Evolutionary conservation across 1,140 invertebrate species (phyloP).

Genomic region (Asbolus verrucosus): DNA sequence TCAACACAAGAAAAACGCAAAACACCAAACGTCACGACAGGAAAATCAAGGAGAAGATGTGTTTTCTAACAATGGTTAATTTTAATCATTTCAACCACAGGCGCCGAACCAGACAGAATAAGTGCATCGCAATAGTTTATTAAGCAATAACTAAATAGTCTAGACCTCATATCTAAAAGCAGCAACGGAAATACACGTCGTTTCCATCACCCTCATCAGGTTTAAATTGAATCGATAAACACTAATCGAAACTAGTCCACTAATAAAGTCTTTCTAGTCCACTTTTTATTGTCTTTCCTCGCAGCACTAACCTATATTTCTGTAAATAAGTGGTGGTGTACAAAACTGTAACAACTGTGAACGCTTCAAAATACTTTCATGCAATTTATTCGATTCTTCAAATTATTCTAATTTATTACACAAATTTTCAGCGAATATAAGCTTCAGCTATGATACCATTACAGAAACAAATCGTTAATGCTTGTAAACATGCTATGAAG

Average conservation of each 20-base stretch:
- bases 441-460: constrained; percentile 9
- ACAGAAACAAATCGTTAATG: constrained; percentile 15
- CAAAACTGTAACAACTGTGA: neutral
- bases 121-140: constrained; percentile 14
- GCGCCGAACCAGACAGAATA: constrained; percentile 36
- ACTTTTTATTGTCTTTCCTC: constrained; percentile 25
- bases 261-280: constrained; percentile 30
- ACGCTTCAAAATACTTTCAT: too few species aligned
- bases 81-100: constrained; percentile 18
- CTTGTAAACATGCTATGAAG: constrained; percentile 33
- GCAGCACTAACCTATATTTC: constrained; percentile 24
- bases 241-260: constrained; percentile 14
- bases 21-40: constrained; percentile 11
- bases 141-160: constrained; percentile 15
- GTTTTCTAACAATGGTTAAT: constrained; percentile 11
- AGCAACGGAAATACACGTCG: constrained; percentile 11
- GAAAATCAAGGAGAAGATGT: constrained; percentile 16
- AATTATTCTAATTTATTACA: constrained; percentile 7
- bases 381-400: neutral
- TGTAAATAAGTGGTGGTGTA: constrained; percentile 34
- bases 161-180: constrained; percentile 11
- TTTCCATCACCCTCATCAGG: constrained; percentile 19
- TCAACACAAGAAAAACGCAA: constrained; percentile 30
- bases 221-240: constrained; percentile 2
- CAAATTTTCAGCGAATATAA: constrained; percentile 14